These are phyloP conservation scores for Rhinoraja longicauda DNA, from an alignment of 2,797 vertebrate species.

Conservation along the genomic window DNA sequence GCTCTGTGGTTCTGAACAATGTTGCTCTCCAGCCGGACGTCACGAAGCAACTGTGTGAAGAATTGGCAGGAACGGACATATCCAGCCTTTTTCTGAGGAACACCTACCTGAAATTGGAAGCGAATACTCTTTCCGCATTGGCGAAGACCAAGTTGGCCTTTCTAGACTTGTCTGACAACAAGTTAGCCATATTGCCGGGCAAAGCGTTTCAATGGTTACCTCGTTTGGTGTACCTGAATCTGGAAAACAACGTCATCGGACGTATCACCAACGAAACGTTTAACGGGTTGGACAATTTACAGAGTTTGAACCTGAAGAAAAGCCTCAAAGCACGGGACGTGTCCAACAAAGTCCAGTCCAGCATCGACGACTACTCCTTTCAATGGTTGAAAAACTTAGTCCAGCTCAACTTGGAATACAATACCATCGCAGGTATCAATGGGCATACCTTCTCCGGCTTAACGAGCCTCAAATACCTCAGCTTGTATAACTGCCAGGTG, in stretches of 20 bases:
- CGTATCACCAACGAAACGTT: slow-evolving; percentile 63
- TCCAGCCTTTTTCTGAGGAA: slow-evolving; percentile 63
- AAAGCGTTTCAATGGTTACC: slow-evolving; percentile 73
- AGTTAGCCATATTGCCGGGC: slow-evolving; percentile 56
- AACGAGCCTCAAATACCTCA: slow-evolving; percentile 64
- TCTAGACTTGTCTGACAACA: slow-evolving; percentile 74
- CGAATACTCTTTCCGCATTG: slow-evolving; percentile 66
- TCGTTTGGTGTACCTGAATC: slow-evolving; percentile 61
- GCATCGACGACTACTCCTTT: slow-evolving; percentile 77
- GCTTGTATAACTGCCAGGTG: slow-evolving; percentile 61
- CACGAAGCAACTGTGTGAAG: slow-evolving; percentile 60
- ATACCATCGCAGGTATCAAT: slow-evolving; percentile 56
- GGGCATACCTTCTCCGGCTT: slow-evolving; percentile 72
- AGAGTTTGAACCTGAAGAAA: slow-evolving; percentile 62
- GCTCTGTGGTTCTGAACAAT: slow-evolving; percentile 64
- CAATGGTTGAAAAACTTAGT: slow-evolving; percentile 63
- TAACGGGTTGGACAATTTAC: slow-evolving; percentile 68
- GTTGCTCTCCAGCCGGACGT: slow-evolving; percentile 52
- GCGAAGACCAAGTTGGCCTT: slow-evolving; percentile 64
- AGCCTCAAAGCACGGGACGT: slow-evolving; percentile 55
- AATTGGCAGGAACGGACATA: slow-evolving; percentile 69
- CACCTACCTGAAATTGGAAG: slow-evolving; percentile 56
- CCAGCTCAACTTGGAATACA: slow-evolving; percentile 67
- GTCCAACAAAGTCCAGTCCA: slow-evolving; percentile 44
- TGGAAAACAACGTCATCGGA: slow-evolving; percentile 66